A percentile compares a stretch with the other conserved stretches of the same genome.
phyloP scores from a whole-genome alignment of 2,797 vertebrate species.

The Diplodus puntazzo region DNA sequence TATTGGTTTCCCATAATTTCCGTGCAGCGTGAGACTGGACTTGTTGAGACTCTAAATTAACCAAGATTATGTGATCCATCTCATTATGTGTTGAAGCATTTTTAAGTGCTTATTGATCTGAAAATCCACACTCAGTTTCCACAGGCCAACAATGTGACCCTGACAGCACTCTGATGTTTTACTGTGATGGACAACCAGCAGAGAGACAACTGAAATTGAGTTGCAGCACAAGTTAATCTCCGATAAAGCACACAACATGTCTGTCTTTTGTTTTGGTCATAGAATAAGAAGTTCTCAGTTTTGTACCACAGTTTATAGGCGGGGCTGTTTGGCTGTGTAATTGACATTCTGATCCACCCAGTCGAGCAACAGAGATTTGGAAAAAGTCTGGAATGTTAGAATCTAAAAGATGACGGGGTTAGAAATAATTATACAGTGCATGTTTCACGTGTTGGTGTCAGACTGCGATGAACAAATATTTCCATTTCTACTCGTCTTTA shows the following conservation, averaged over 20 bases:
- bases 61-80: neutral
- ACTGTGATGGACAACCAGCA: neutral
- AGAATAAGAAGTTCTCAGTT: neutral
- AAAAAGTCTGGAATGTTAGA: neutral
- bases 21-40: neutral
- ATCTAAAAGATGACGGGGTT: neutral
- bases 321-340: slow-evolving; percentile 16
- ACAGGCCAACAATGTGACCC: neutral
- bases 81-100: neutral
- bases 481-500: neutral
- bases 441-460: neutral
- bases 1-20: neutral
- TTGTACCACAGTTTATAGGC: slow-evolving; percentile 8
- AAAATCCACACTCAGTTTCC: slow-evolving; percentile 3
- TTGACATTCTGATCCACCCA: slow-evolving; percentile 19
- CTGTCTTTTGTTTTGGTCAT: neutral
- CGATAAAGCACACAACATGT: neutral
- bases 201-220: neutral
- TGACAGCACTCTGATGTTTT: neutral
- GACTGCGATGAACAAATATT: too few species aligned
- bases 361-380: slow-evolving; percentile 13
- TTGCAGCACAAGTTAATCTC: neutral
- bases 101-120: neutral
- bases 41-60: slow-evolving; percentile 8
- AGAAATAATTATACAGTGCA: neutral